Evolutionary conservation across 2,888 invertebrate genomes (phyloP), one percentile per base, ranked within the genome.

Genomic region (Loripinus fragilis): DNA sequence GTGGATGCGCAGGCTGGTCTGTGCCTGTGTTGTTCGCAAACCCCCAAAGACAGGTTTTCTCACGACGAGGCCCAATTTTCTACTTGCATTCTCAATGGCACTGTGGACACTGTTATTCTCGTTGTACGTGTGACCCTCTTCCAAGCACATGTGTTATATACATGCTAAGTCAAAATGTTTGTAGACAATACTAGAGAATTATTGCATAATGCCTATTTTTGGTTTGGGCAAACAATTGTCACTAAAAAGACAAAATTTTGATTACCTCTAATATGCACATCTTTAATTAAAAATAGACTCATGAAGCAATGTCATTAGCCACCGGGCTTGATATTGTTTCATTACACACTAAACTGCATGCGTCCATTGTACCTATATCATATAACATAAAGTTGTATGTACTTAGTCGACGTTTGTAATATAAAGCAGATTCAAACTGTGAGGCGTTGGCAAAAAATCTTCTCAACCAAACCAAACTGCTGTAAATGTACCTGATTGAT

Each of bases 111-210:
- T 48, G 38, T 76, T 72, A 0, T 50, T 38, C 33, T 72, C 72
- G 68, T 60, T 72, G 3, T 68, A 23, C 15, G 71, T 72, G 30
- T 71, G 67, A 3, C 72, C 76, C 35, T 68, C 72, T 68, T 72
- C 76, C 25, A 72, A 45, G 28, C 50, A 75, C 15, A 38, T 68
- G 3, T 73, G 73, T 2, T 15, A 23, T 12, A 74, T 55, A 1
- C 52, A 69, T 23, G 15, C 3, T 10, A 74, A 17, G 28, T 55
- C 30, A 25, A 60, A 42, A 64, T n/a, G 42, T 74, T 35, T 69
- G 30, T n/a, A 68, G 28, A 28, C 50, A 17, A 42, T 74, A 74
- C 68, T 45, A 74, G 17, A 74, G 45, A 69, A 74, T 60, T 28
- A 69, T 30, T 1, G 68, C 23, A 41, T 45, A 64, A n/a, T 30